These are phyloP conservation scores for Malthinus flaveolus DNA, from an alignment of 2,888 invertebrate genomes.

Conservation along the genomic window DNA sequence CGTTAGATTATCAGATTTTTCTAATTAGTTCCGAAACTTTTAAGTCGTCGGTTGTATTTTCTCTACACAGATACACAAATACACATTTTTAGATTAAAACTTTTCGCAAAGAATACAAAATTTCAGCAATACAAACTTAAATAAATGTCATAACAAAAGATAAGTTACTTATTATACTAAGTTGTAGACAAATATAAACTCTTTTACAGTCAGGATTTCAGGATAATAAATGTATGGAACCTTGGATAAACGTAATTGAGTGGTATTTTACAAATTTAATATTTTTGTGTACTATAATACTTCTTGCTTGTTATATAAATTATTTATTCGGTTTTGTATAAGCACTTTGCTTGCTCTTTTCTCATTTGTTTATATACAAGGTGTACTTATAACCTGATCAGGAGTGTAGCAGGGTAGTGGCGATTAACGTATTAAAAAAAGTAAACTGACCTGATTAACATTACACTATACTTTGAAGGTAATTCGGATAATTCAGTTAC, in stretches of 20 bases:
- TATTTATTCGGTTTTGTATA: too few relatives aligned
- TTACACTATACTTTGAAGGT: too few relatives aligned
- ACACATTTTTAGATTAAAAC: conserved; percentile 3
- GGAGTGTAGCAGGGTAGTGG: too few relatives aligned
- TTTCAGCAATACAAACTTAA: conserved; percentile 5
- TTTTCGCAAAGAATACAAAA: conserved; percentile 1
- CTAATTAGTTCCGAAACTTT: too few relatives aligned
- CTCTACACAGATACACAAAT: not conserved
- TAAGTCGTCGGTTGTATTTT: too few relatives aligned
- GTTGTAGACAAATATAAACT: not conserved
- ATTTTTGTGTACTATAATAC: conserved; percentile 9
- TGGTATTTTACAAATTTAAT: conserved; percentile 14
- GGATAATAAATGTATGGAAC: conserved; percentile 21
- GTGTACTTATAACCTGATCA: too few relatives aligned
- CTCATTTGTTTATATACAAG: too few relatives aligned
- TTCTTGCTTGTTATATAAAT: conserved; percentile 2
- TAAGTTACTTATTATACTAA: conserved; percentile 6
- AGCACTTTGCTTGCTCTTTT: too few relatives aligned
- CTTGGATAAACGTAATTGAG: conserved; percentile 22
- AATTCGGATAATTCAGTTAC: too few relatives aligned
- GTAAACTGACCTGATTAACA: too few relatives aligned
- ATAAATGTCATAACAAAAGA: conserved; percentile 2
- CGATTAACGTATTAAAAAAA: too few relatives aligned
- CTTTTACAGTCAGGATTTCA: conserved; percentile 7
- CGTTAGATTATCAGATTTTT: too few relatives aligned